These are phyloP conservation scores for Irena cyanogastra DNA, from an alignment of 2,113 vertebrate species.

Conservation along the genomic window DNA sequence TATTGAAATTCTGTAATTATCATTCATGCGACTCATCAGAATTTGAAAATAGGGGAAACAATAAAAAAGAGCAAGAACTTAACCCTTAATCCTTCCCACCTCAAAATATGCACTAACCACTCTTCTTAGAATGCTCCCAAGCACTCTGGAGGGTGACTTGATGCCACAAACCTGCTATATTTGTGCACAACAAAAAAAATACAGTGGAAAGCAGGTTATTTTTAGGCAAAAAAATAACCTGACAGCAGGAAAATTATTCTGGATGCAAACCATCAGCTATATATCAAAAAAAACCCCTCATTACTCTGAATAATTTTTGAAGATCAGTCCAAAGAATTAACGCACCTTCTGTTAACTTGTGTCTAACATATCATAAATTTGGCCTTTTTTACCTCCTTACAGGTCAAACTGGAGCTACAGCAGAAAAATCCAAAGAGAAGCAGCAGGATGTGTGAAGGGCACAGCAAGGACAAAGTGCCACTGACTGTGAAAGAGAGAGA, in stretches of 20 bases:
- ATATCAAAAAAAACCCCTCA: neutral
- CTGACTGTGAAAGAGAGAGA: neutral
- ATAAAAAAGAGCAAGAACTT: neutral
- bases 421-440: neutral
- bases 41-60: neutral
- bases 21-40: neutral
- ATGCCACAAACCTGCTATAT: neutral
- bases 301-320: neutral
- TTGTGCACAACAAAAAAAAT: neutral
- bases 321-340: neutral
- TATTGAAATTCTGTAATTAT: conserved; percentile 4
- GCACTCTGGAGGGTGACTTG: neutral
- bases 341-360: neutral
- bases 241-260: neutral
- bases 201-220: neutral
- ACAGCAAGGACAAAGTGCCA: neutral
- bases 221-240: neutral
- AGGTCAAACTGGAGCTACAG: neutral
- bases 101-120: neutral
- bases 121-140: neutral
- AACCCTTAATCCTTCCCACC: neutral
- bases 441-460: neutral
- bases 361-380: neutral
- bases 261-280: neutral
- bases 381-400: neutral